These are phyloP conservation scores for Omphaloscelis lunosa DNA, from an alignment of 2,888 invertebrate genomes.

Conservation along the genomic window DNA sequence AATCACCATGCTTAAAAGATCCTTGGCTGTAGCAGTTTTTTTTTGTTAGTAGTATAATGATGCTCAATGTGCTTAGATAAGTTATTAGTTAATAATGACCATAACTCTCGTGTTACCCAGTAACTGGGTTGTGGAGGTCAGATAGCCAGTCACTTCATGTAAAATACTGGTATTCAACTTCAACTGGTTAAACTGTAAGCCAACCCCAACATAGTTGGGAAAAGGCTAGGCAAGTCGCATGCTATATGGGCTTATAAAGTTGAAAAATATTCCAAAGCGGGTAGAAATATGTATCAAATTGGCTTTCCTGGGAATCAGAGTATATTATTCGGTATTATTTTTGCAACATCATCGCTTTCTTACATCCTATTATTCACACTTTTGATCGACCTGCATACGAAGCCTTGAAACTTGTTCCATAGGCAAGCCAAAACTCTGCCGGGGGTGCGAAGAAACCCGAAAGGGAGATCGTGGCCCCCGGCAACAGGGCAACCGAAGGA, in stretches of 20 bases:
- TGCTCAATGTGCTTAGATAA: neutral
- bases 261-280: neutral
- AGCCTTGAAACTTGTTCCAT: neutral
- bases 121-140: too few relatives aligned
- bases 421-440: neutral
- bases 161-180: too few relatives aligned
- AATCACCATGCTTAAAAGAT: neutral
- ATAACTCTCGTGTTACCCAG: neutral
- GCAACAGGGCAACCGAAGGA: too few relatives aligned
- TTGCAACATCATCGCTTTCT: neutral
- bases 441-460: too few relatives aligned
- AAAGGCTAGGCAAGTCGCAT: too few relatives aligned
- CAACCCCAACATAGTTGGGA: too few relatives aligned
- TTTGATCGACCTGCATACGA: neutral
- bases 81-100: neutral
- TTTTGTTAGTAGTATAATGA: neutral
- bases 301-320: too few relatives aligned
- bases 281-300: too few relatives aligned
- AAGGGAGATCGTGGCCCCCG: too few relatives aligned
- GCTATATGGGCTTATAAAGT: neutral
- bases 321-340: neutral
- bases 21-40: too few relatives aligned
- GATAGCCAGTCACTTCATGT: too few relatives aligned
- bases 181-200: too few relatives aligned
- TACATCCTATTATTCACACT: neutral